Percentiles rank a stretch among this genome's conserved stretches.
phyloP scores from a whole-genome alignment of 2,113 vertebrate species.

The Strix aluco region DNA sequence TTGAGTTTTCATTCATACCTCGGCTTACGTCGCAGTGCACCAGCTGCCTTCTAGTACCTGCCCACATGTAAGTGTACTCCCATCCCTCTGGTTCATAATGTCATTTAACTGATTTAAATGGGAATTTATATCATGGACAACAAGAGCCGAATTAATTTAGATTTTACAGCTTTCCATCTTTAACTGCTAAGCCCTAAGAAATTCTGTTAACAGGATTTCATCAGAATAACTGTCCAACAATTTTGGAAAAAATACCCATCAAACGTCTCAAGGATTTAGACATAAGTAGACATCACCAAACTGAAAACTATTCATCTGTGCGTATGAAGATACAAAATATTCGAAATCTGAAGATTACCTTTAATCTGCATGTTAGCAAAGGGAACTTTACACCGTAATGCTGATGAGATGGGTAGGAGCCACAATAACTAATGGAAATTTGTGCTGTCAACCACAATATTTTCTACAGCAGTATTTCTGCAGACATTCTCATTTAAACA shows the following conservation, averaged over 20 bases:
- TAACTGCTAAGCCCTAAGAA: not conserved
- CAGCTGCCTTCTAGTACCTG: not conserved
- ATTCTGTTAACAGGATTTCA: not conserved
- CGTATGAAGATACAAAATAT: not conserved
- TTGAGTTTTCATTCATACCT: too few species aligned
- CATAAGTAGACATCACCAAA: not conserved
- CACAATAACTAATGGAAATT: not conserved
- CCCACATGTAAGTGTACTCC: rapidly evolving
- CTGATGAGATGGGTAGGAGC: not conserved
- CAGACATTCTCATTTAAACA: not conserved
- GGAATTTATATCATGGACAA: not conserved
- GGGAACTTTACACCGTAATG: not conserved
- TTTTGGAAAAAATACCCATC: not conserved
- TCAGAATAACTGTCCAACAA: not conserved
- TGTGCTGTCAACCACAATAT: not conserved
- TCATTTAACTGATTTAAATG: not conserved
- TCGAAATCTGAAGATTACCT: not conserved
- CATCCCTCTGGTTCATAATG: not conserved
- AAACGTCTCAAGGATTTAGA: not conserved
- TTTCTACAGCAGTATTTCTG: not conserved
- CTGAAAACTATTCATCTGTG: not conserved
- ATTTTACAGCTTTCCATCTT: not conserved
- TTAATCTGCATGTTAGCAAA: not conserved
- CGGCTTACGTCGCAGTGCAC: not conserved
- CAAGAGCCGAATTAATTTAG: not conserved